These are phyloP conservation scores for Crotalus horridus DNA, from an alignment of 2,113 vertebrate genomes.

Conservation along the genomic window DNA sequence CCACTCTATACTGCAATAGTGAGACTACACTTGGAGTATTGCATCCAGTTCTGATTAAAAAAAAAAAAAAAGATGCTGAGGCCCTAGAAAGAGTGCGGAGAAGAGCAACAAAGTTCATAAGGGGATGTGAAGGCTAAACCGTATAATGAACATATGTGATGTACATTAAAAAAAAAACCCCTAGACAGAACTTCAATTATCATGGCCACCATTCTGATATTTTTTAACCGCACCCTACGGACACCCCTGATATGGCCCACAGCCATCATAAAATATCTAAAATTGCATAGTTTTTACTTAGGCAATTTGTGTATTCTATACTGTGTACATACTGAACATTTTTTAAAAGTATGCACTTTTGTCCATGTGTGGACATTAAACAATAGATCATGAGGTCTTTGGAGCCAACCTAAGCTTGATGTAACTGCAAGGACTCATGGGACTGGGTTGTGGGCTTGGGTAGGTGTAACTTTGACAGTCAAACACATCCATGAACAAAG, in stretches of 20 bases:
- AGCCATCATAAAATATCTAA: neutral
- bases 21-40: neutral
- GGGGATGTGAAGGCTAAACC: too few species aligned
- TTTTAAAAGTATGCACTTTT: neutral
- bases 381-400: neutral
- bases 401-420: neutral
- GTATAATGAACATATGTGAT: neutral
- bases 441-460: neutral
- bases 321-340: neutral
- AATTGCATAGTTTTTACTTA: neutral
- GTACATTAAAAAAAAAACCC: neutral
- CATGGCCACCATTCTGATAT: neutral
- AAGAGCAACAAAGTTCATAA: too few species aligned
- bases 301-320: neutral
- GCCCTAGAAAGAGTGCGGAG: too few species aligned
- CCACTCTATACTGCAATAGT: neutral
- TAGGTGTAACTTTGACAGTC: neutral
- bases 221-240: neutral
- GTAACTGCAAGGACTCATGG: neutral
- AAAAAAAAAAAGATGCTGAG: neutral
- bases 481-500: neutral
- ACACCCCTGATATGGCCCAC: neutral
- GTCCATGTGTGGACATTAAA: neutral
- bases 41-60: neutral
- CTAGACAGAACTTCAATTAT: neutral